phyloP scores from a whole-genome alignment of 2,797 vertebrate genomes.

The Morus bassanus region DNA sequence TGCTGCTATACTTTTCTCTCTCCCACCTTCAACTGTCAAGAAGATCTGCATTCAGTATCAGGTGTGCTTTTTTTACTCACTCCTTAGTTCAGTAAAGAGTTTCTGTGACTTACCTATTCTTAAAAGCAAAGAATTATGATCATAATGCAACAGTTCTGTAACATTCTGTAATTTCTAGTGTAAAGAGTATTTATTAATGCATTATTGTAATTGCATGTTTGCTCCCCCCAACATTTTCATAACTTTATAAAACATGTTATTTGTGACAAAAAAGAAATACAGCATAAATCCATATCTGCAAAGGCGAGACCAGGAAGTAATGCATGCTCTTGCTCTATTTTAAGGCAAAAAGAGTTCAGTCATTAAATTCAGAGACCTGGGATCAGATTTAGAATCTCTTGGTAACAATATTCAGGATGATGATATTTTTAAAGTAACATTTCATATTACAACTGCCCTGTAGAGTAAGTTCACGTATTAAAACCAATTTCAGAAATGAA shows the following conservation, averaged over 20 bases:
- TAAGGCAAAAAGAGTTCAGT: neutral
- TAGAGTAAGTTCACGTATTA: neutral
- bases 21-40: neutral
- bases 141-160: neutral
- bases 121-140: neutral
- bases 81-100: neutral
- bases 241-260: neutral
- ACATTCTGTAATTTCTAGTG: neutral
- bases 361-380: neutral
- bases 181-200: neutral
- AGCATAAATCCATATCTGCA: neutral
- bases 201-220: neutral
- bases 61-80: neutral
- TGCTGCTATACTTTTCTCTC: neutral
- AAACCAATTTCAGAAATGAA: neutral
- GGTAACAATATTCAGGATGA: neutral
- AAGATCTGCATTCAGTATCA: neutral
- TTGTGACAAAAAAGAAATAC: neutral
- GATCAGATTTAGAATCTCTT: neutral
- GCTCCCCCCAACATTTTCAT: neutral
- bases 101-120: neutral
- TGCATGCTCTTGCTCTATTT: neutral
- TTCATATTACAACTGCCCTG: neutral
- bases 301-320: neutral
- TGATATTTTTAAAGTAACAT: neutral